Evolutionary conservation across 2,113 vertebrate species (phyloP), one percentile per base, ranked within the genome.

Genomic region (Cynoglossus semilaevis): DNA sequence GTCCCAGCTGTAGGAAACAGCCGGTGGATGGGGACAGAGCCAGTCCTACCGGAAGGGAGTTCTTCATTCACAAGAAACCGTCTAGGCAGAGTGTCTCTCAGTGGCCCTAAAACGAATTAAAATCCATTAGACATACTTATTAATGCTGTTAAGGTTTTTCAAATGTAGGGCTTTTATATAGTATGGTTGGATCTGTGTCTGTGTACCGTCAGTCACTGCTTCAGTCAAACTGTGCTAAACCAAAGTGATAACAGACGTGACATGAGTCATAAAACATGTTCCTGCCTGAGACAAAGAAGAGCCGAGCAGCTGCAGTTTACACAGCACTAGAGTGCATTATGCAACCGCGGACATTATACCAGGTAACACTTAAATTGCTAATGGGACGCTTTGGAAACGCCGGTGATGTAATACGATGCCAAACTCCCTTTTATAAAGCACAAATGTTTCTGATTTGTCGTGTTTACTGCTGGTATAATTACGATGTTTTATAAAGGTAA

Each of bases 241-340:
- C 59, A 51, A 46, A 71, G 62, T 51, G 62, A 63, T 62, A 36
- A 37, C 53, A 70, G 56, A 71, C 65, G 62, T 77, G 63, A 75
- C 93, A 44, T 91, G 95, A 0, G 93, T 96, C 79, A 89, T 94
- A 77, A 93, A 92, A 67, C 91, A 91, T 6, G 92, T 93, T 34
- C 93, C 92, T 44, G 92, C 92, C 14, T 17, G 44, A 42, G 46
- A 67, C 56, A 52, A 48, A 16, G 45, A 41, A 59, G 59, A 65
- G 54, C 56, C 56, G 55, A 74, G 70, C 76, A 81, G 67, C 74
- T 81, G 78, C 58, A 67, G 58, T 68, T 67, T 59, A 52, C 63
- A 42, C 64, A 67, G 63, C 43, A 56, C 50, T 60, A 73, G 49
- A 71, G 71, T 63, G 75, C 45, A 51, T 87, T 84, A 87, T 84